Evolutionary conservation across 2,113 vertebrate species (phyloP), one percentile per base, ranked within the genome.

Genomic region (Sturnus vulgaris): DNA sequence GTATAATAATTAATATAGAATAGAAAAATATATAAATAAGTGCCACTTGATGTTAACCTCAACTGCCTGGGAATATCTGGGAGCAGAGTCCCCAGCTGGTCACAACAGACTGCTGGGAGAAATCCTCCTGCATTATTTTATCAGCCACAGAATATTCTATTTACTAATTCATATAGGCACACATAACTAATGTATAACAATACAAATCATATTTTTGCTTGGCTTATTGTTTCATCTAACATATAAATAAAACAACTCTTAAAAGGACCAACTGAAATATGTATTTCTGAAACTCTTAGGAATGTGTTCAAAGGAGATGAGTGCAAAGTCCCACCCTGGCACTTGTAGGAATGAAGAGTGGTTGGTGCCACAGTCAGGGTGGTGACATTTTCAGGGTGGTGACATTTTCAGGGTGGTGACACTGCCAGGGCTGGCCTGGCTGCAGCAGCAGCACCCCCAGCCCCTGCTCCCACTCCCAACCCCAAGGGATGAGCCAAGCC

Each of bases 401-500:
- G 44, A 4, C 46, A 46, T 4, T 3, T 0, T 3, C 61, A 46
- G 33, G 42, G 7, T 5, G 4, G 15, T 35, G 47, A 28, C 39
- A 12, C 4, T 1, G 0, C 1, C 7, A 5, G 11, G 22, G 11
- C 37, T 68, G 5, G 0, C 42, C 7, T 2, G 25, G 60, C 1
- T 1, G 15, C 53, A 12, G 76, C 55, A 7, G 82, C 53, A 30
- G 52, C 81, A 15, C 2, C 8, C 2, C 52, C 37, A 8, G n/a
- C 20, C 61, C 65, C 70, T 35, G 37, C 49, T n/a, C 22, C 1
- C 1, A 7, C 44, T 44, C 44, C 44, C 44, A 3, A 18, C 20
- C 61, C 53, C 40, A 3, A 44, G 33, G 30, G 4, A 42, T 0
- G 24, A 56, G 33, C 46, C 77, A 7, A 37, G 44, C 55, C 25